Evolutionary conservation across 2,113 vertebrate species (phyloP), one percentile per base, ranked within the genome.

Genomic region (Daboia siamensis): DNA sequence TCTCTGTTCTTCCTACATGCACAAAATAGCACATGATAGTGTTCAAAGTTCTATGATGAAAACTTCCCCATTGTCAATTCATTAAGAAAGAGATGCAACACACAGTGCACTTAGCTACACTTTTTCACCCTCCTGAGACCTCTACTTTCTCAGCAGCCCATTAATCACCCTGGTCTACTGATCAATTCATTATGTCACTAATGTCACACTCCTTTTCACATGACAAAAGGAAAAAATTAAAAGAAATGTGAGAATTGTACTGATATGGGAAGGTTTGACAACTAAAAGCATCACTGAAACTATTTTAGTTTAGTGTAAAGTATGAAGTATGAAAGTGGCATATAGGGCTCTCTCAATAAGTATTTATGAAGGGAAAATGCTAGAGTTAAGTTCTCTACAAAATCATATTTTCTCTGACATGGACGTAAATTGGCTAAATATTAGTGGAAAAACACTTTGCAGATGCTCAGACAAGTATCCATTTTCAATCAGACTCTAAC

Each of bases 131-230:
- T 51, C 87, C 59, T 39, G 39, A 89, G 90, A 91, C 87, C 55
- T 69, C 48, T 57, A 17, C 55, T 55, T 80, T 86, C 57, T 86
- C 39, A 89, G 46, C 69, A 89, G 54, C 48, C 12, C 87, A 86
- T 74, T 39, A 91, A 23, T 85, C 46, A 29, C 48, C 26, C 69
- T 59, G 86, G 44, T 88, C 54, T 51, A 46, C 59, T 64, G 90
- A 61, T 88, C 86, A 88, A 44, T 93, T 91, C 61, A 84, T 91
- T 89, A 84, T 51, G 44, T 61, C 56, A 46, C 87, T 55, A 86
- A 85, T 46, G 74, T 55, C 93, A 69, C 4, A 17, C 26, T 90
- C 74, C 33, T 80, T 11, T 80, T 91, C n/a, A 20, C 12, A 51
- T 86, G 57, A 84, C 57, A 91, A 84, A 15, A 8, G 39, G 91